These are phyloP conservation scores for Bombus sylvicola DNA, from an alignment of 1,140 invertebrate species.

Conservation along the genomic window DNA sequence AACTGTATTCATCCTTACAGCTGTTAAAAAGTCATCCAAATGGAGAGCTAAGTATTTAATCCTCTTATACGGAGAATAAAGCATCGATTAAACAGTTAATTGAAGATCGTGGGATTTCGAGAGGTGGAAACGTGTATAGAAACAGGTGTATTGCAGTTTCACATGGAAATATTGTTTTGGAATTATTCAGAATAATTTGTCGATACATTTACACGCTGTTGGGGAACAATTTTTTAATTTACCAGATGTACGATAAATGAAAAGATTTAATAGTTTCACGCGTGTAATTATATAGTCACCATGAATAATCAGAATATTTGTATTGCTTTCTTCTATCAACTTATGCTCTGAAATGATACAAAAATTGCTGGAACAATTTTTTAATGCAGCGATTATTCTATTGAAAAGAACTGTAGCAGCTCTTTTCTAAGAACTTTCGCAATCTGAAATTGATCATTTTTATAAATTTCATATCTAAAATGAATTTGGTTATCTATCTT, in stretches of 20 bases:
- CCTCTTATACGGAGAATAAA: neutral
- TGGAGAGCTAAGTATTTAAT: neutral
- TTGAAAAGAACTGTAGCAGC: too few species aligned
- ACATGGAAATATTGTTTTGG: neutral
- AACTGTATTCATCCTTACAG: neutral
- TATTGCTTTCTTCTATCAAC: neutral
- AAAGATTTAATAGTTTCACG: too few species aligned
- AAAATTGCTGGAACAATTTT: too few species aligned
- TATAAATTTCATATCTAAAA: too few species aligned
- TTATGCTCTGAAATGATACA: too few species aligned
- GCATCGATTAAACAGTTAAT: conserved; percentile 14
- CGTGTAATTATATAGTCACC: too few species aligned
- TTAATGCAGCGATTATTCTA: too few species aligned
- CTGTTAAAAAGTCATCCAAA: neutral
- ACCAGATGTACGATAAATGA: too few species aligned
- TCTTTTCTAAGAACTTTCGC: too few species aligned
- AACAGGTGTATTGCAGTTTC: neutral
- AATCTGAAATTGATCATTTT: too few species aligned
- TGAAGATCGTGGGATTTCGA: neutral
- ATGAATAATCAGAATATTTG: neutral
- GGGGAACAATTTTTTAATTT: neutral
- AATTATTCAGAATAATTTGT: neutral
- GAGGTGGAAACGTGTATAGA: too few species aligned
- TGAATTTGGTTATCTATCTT: too few species aligned
- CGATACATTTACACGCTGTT: neutral